Conservation (phyloP, 1,140 invertebrate species). For the fruit fly (Drosophila melanogaster) region DNA sequence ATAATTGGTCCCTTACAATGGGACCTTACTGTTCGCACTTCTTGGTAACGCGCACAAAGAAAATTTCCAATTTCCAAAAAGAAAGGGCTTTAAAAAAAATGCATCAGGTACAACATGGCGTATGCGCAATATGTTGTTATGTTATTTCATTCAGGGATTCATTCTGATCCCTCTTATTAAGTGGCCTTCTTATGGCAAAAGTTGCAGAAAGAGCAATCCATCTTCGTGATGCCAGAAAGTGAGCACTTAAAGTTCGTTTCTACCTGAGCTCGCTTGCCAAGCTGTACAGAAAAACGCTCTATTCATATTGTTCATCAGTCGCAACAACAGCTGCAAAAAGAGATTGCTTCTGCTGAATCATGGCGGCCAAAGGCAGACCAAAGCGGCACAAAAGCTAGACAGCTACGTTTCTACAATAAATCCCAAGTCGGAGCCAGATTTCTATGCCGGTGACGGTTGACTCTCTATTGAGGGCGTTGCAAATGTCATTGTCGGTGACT, state of each 20-base stretch:
- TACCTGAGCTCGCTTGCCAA: slow-evolving; percentile 45
- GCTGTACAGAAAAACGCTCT: slow-evolving; percentile 31
- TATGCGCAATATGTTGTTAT: too few relatives aligned
- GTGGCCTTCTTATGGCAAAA: background rate
- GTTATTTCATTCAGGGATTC: too few relatives aligned
- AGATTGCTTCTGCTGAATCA: slow-evolving; percentile 44
- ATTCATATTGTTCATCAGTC: slow-evolving; percentile 48
- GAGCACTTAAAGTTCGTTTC: slow-evolving; percentile 9
- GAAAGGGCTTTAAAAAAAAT: too few relatives aligned
- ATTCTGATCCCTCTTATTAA: too few relatives aligned
- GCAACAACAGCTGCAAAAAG: slow-evolving; percentile 50
- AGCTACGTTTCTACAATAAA: slow-evolving; percentile 10
- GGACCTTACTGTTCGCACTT: background rate
- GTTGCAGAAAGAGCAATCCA: slow-evolving; percentile 4
- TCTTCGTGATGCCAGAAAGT: background rate
- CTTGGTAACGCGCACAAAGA: background rate
- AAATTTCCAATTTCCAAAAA: too few relatives aligned
- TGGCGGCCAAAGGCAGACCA: slow-evolving; percentile 25
- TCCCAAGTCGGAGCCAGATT: slow-evolving; percentile 29
- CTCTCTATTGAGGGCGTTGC: slow-evolving; percentile 42
- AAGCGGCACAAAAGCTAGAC: background rate
- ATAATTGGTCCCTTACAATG: background rate
- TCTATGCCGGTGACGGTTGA: slow-evolving; percentile 15
- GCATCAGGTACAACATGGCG: too few relatives aligned
- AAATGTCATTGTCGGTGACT: slow-evolving; percentile 35